Evolutionary conservation across 1,140 invertebrate species (phyloP).

Genomic region (Psilanteris sp.): DNA sequence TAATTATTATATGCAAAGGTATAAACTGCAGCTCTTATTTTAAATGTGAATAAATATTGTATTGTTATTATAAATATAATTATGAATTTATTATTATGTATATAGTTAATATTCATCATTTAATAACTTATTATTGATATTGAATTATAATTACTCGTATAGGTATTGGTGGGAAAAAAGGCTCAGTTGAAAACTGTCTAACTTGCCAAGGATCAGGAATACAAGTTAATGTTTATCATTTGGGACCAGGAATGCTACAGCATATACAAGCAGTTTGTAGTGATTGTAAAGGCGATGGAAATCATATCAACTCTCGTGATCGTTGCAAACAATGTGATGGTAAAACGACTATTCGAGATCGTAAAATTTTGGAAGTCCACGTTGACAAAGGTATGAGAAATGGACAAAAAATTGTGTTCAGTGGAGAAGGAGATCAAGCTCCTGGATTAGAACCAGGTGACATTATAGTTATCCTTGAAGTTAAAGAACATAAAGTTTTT

Average conservation of each 20-base stretch:
- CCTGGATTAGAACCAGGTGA: slow-evolving; percentile 96
- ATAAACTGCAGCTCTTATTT: no score
- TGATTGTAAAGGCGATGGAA: slow-evolving; percentile 94
- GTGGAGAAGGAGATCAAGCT: slow-evolving; percentile 98
- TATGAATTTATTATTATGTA: no score
- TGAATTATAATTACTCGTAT: slow-evolving; percentile 16
- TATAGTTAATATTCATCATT: no score
- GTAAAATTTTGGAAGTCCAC: slow-evolving; percentile 98
- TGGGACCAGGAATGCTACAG: slow-evolving; percentile 97
- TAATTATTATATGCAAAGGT: no score
- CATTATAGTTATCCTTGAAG: slow-evolving; percentile 98
- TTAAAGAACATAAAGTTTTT: slow-evolving; percentile 93
- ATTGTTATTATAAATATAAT: no score
- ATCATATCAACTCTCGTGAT: slow-evolving; percentile 92
- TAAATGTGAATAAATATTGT: no score
- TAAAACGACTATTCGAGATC: slow-evolving; percentile 93
- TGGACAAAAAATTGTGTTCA: slow-evolving; percentile 97
- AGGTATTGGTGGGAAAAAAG: slow-evolving; percentile 94
- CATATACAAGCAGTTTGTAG: slow-evolving; percentile 94
- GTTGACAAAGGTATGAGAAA: slow-evolving; percentile 99
- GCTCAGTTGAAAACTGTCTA: slow-evolving; percentile 91
- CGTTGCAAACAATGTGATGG: slow-evolving; percentile 96
- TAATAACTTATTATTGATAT: not conserved
- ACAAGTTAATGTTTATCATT: slow-evolving; percentile 93
- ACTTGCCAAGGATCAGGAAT: slow-evolving; percentile 95